A percentile compares a stretch with the other conserved stretches of the same genome.
Conservation (phyloP, 92 coral and sea anemone species). For the Meandrina meandrites region DNA sequence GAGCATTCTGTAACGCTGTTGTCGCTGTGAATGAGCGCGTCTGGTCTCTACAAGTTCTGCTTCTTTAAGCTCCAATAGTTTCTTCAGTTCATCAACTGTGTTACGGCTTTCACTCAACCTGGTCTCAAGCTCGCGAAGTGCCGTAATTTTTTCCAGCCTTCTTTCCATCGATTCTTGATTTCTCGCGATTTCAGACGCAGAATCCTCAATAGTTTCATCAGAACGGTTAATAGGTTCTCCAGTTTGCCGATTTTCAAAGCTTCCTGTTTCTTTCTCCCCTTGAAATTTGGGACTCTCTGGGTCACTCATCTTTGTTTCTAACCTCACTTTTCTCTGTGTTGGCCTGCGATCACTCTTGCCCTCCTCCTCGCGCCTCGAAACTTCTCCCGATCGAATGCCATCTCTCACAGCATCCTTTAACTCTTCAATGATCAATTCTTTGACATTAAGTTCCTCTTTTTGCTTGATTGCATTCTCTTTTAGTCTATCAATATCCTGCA, state of each 20-base stretch:
- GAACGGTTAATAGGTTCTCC: not conserved
- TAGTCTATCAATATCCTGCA: slow-evolving; percentile 52
- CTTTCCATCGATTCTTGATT: not conserved
- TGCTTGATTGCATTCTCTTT: slow-evolving; percentile 44
- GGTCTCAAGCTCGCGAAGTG: slow-evolving; percentile 28
- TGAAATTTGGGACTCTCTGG: not conserved
- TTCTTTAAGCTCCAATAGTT: slow-evolving; percentile 85
- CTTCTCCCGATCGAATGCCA: slow-evolving; percentile 40
- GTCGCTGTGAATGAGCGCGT: slow-evolving; percentile 89
- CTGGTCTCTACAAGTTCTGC: slow-evolving; percentile 80
- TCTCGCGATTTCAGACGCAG: not conserved
- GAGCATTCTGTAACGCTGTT: slow-evolving; percentile 83
- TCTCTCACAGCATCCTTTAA: slow-evolving; percentile 54
- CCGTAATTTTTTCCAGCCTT: slow-evolving; percentile 27
- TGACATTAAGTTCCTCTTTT: slow-evolving; percentile 52
- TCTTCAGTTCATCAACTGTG: slow-evolving; percentile 72
- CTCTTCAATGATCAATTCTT: slow-evolving; percentile 69
- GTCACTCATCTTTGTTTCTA: not conserved
- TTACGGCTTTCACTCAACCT: slow-evolving; percentile 43
- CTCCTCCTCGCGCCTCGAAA: slow-evolving; percentile 23
- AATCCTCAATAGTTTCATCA: not conserved
- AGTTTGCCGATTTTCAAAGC: not conserved
- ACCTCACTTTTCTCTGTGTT: not conserved
- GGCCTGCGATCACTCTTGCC: not conserved
- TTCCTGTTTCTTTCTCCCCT: not conserved